Percentiles rank a stretch among this genome's conserved stretches.
Conservation (phyloP, 2,113 vertebrate species). For the Ptychochromis oligacanthus region DNA sequence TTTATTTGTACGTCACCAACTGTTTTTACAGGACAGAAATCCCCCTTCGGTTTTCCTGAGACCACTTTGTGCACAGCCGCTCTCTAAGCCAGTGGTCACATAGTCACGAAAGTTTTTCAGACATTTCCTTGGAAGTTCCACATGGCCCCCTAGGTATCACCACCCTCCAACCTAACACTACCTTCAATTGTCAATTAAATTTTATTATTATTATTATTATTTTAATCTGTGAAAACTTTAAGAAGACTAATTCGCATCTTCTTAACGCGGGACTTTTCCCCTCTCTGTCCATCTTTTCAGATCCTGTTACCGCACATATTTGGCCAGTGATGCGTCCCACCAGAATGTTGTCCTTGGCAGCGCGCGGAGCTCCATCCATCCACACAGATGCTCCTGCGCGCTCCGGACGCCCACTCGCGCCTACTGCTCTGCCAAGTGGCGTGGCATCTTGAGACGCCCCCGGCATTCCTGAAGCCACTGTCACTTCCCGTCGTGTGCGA, state of each 20-base stretch:
- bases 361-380: constrained; percentile 13
- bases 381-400: constrained; percentile 55
- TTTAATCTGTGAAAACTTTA: neutral
- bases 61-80: neutral
- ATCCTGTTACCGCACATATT: constrained; percentile 47
- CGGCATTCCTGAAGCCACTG: constrained; percentile 70
- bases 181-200: neutral
- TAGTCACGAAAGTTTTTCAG: constrained; percentile 8
- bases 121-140: neutral
- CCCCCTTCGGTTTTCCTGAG: constrained; percentile 31
- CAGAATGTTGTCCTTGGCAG: constrained; percentile 53
- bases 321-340: constrained; percentile 55
- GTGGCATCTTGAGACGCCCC: constrained; percentile 63
- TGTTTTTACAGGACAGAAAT: constrained; percentile 42
- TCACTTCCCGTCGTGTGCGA: constrained; percentile 68
- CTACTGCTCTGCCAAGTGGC: constrained; percentile 50
- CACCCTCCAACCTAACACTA: neutral
- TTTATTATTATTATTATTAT: neutral
- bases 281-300: neutral
- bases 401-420: constrained; percentile 65
- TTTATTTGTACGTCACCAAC: constrained; percentile 51
- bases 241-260: constrained; percentile 35
- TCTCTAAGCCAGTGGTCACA: constrained; percentile 4
- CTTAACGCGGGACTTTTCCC: constrained; percentile 52
- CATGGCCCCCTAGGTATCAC: neutral